Conservation (phyloP, 2,888 invertebrate species). For the Dermolepida albohirtum region DNA sequence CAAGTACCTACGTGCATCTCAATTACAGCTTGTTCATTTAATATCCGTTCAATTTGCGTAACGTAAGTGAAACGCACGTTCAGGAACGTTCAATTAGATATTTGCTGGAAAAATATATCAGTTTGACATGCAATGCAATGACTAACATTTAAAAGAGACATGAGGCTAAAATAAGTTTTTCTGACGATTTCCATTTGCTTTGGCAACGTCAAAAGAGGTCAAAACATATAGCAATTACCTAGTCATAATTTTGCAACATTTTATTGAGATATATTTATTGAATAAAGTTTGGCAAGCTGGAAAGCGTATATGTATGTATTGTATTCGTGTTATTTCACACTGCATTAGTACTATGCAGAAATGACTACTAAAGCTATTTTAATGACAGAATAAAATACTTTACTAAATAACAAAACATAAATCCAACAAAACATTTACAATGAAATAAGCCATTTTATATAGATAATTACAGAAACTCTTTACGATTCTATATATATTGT, state of each 20-base stretch:
- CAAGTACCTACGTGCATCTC: no score
- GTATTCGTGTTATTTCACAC: background rate
- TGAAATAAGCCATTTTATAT: no score
- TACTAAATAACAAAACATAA: background rate
- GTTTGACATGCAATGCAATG: background rate
- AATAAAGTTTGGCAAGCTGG: background rate
- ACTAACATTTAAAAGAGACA: slow-evolving; percentile 3
- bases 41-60: no score
- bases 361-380: no score
- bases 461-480: no score
- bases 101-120: no score
- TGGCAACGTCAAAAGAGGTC: slow-evolving; percentile 12
- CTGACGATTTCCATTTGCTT: slow-evolving; percentile 16
- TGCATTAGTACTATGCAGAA: background rate
- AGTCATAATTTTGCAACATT: slow-evolving; percentile 1
- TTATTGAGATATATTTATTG: background rate
- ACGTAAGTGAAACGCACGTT: slow-evolving; percentile 1
- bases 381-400: no score
- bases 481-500: no score
- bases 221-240: background rate
- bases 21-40: no score
- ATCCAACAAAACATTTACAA: background rate
- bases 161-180: slow-evolving; percentile 11
- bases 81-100: no score
- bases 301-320: background rate